Evolutionary conservation across 2,888 invertebrate species (phyloP).

Genomic region (Calliphora vomitoria): DNA sequence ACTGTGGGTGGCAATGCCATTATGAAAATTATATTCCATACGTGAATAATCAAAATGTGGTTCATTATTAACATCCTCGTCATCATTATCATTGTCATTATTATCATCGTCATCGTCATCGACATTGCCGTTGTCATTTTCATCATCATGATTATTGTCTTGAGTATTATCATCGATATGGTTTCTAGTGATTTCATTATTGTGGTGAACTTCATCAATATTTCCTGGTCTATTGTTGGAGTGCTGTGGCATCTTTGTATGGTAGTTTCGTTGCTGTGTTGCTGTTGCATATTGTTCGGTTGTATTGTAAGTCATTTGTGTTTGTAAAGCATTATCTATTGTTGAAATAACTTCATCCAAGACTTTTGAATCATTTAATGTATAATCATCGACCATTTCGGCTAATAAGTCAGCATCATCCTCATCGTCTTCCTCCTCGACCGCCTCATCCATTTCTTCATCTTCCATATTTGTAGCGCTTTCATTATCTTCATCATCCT

Average conservation of each 20-base stretch:
- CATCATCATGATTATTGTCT: slow-evolving; percentile 70
- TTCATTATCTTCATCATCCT: slow-evolving; percentile 23
- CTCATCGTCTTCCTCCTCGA: slow-evolving; percentile 54
- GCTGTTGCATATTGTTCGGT: slow-evolving; percentile 36
- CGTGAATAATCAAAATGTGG: slow-evolving; percentile 84
- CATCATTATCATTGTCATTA: slow-evolving; percentile 59
- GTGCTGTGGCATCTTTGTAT: slow-evolving; percentile 66
- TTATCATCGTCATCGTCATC: slow-evolving; percentile 58
- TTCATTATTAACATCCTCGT: slow-evolving; percentile 69
- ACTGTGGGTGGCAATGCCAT: slow-evolving; percentile 82
- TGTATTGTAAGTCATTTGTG: slow-evolving; percentile 56
- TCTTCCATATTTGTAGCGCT: slow-evolving; percentile 45
- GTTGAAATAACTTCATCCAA: slow-evolving; percentile 69
- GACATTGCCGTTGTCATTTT: background rate
- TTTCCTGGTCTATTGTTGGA: slow-evolving; percentile 74
- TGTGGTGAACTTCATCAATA: slow-evolving; percentile 33
- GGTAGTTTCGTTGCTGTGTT: slow-evolving; percentile 54
- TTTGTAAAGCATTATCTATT: slow-evolving; percentile 63
- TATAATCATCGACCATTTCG: slow-evolving; percentile 71
- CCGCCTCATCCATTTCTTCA: slow-evolving; percentile 45
- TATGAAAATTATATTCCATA: slow-evolving; percentile 83
- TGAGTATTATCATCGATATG: slow-evolving; percentile 66
- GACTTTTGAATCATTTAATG: slow-evolving; percentile 67
- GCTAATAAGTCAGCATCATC: slow-evolving; percentile 67
- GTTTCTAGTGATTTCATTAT: slow-evolving; percentile 74